Conservation (phyloP, 2,113 vertebrate species). For the Clarias gariepinus region DNA sequence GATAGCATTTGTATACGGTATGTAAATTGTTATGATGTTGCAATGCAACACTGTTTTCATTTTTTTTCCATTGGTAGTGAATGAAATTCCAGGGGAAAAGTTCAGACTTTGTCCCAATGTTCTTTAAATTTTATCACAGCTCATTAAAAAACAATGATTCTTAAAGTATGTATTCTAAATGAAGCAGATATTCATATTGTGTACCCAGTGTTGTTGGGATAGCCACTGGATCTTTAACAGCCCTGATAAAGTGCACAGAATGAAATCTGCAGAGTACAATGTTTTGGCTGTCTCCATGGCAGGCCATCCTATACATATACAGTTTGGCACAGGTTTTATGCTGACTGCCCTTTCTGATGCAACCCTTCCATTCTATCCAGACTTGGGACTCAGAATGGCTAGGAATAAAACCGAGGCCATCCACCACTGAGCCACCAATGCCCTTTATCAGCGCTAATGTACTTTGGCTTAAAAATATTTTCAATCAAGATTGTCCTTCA, state of each 20-base stretch:
- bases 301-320: too few relatives aligned
- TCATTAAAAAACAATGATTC: neutral
- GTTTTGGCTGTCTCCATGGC: neutral
- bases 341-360: too few relatives aligned
- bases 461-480: too few relatives aligned
- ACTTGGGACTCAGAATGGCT: too few relatives aligned
- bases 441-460: too few relatives aligned
- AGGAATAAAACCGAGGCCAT: too few relatives aligned
- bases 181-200: neutral
- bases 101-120: neutral
- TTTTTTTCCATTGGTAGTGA: neutral
- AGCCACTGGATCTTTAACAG: neutral
- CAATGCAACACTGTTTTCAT: neutral
- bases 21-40: neutral
- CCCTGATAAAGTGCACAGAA: neutral
- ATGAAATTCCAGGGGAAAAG: neutral
- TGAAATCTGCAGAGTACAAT: neutral
- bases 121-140: neutral
- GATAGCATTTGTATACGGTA: neutral
- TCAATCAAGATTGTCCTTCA: too few relatives aligned
- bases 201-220: neutral
- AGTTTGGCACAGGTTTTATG: too few relatives aligned
- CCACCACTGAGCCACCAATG: too few relatives aligned
- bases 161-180: too few relatives aligned
- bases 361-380: too few relatives aligned